Conservation (phyloP, 2,113 vertebrate genomes). For the Himantopus leucocephalus region DNA sequence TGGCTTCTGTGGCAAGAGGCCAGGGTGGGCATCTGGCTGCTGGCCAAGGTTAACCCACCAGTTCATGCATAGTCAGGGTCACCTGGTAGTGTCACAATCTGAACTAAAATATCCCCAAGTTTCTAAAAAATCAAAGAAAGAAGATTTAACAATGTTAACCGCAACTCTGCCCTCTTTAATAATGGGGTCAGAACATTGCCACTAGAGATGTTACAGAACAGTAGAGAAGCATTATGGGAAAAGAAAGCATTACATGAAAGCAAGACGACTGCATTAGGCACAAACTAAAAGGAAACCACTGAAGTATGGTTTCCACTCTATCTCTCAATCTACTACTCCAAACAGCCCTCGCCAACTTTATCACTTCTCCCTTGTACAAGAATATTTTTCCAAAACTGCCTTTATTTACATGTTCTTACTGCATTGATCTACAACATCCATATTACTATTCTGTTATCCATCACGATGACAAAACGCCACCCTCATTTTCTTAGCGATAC, state of each 20-base stretch:
- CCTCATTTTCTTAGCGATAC: background rate
- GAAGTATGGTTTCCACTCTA: background rate
- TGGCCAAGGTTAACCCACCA: background rate
- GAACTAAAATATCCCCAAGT: background rate
- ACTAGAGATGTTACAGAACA: background rate
- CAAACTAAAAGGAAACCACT: background rate
- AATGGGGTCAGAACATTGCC: background rate
- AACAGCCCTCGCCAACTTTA: background rate
- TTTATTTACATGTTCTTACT: background rate
- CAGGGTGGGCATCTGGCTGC: background rate
- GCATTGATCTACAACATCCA: background rate
- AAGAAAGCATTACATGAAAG: background rate
- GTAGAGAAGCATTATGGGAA: background rate
- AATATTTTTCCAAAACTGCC: background rate
- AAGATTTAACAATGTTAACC: background rate
- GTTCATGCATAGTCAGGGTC: background rate
- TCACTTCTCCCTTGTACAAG: background rate
- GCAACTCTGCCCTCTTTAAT: background rate
- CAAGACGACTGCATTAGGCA: background rate
- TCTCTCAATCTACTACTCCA: background rate
- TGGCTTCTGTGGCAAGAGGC: background rate
- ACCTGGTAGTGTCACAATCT: background rate
- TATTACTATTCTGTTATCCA: background rate
- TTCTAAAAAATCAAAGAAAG: background rate
- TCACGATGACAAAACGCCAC: background rate